A percentile compares a stretch with the other conserved stretches of the same genome.
Conservation (phyloP, 1,140 invertebrate species). For the Charaxes varanes region DNA sequence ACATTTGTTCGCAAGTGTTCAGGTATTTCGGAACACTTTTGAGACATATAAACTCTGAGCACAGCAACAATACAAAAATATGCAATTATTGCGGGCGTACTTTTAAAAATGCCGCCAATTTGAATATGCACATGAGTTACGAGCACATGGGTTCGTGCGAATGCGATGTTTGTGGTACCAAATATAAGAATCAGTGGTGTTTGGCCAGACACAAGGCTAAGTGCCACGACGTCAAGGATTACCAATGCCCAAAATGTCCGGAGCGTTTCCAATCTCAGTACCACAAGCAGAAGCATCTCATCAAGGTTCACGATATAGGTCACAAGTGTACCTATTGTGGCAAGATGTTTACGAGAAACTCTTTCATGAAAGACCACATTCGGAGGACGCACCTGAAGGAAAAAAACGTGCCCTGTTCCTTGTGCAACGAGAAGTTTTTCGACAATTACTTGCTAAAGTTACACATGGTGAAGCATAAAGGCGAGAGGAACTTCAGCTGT, state of each 20-base stretch:
- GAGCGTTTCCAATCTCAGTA: slow-evolving; percentile 54
- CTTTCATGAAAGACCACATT: slow-evolving; percentile 57
- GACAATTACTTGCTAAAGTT: slow-evolving; percentile 50
- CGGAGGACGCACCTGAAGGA: slow-evolving; percentile 59
- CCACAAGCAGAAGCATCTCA: slow-evolving; percentile 57
- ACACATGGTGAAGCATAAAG: slow-evolving; percentile 80
- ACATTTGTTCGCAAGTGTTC: slow-evolving; percentile 38
- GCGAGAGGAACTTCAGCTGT: slow-evolving; percentile 76
- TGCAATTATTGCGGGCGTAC: slow-evolving; percentile 55
- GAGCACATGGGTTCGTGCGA: slow-evolving; percentile 39
- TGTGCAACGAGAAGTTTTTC: slow-evolving; percentile 59
- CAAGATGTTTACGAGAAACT: slow-evolving; percentile 61
- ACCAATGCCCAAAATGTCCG: slow-evolving; percentile 52
- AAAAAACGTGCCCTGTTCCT: slow-evolving; percentile 49
- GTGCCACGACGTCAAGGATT: slow-evolving; percentile 46
- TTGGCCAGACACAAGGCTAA: slow-evolving; percentile 46
- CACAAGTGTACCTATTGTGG: slow-evolving; percentile 54
- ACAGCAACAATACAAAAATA: slow-evolving; percentile 51
- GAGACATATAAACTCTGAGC: slow-evolving; percentile 48
- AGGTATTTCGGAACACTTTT: slow-evolving; percentile 48
- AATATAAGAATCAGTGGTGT: slow-evolving; percentile 53
- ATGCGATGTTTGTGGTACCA: slow-evolving; percentile 44
- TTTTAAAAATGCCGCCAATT: slow-evolving; percentile 45
- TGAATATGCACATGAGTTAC: slow-evolving; percentile 47
- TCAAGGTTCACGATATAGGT: slow-evolving; percentile 48